Base-by-base conservation (phyloP, 2,797 vertebrate species). In the Cyprinodon diabolis region DNA sequence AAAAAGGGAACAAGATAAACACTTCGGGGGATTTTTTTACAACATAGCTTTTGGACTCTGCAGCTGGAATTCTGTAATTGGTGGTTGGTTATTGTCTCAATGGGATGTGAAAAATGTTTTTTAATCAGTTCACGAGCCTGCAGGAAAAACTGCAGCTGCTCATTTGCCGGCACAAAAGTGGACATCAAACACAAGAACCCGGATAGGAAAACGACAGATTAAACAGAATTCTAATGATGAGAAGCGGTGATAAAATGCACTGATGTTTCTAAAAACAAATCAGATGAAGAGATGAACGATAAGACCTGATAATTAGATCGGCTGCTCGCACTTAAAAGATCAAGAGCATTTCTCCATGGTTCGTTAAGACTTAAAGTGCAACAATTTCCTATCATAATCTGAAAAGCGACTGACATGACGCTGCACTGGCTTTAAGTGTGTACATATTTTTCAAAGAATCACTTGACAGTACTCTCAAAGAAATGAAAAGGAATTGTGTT, bases 51-150 rank as follows among this genome's bases (percentile, higher is more conserved):
- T 84, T 76, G 51, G 77, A 66, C 63, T 76, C 82, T 58, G 45
- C 14, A 43, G 62, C 72, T 69, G 62, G 77, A 86, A 85, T 70
- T 81, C 65, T 77, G 66, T 82, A 84, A 86, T 78, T 86, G 69
- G 68, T 73, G 56, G 66, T 69, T 52, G 45, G 72, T 71, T 77
- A 68, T 74, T 70, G 72, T 82, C 77, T 82, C 70, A 52, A 62
- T 72, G 68, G 66, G 77, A n/a, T 57, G 66, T 66, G 48, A 70
- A 78, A 78, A 84, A 83, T n/a, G 52, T 35, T 57, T 74, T 75
- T 84, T 84, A 81, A 89, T 87, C 70, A 80, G 60, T 67, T 76
- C 76, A 74, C 6, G 40, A 68, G 58, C 8, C 66, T 37, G 55
- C 60, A 60, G 8, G 65, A 80, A 77, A 77, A 73, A 77, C 62